phyloP scores from a whole-genome alignment of 2,797 vertebrate genomes.

The Dendrocincla tyrannina region DNA sequence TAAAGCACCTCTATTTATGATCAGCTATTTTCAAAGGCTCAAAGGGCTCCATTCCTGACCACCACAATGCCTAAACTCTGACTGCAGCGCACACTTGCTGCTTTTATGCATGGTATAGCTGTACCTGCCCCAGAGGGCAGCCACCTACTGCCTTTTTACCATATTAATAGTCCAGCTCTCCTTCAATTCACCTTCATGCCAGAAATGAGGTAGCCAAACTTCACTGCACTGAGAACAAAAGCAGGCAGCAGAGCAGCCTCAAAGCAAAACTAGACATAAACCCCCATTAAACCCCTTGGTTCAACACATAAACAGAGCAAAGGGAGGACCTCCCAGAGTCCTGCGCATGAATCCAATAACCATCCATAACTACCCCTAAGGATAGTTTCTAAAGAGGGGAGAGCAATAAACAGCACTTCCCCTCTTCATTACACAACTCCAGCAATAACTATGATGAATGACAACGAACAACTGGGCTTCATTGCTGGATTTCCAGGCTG shows the following conservation, averaged over 20 bases:
- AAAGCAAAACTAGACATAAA: background rate
- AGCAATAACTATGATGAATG: conserved; percentile 67
- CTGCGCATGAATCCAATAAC: conserved; percentile 45
- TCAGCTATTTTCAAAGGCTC: background rate
- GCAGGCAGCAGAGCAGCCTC: background rate
- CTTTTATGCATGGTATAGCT: rapidly evolving
- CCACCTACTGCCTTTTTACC: background rate
- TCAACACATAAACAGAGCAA: background rate
- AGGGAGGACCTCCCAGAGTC: conserved; percentile 13
- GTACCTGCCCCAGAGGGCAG: background rate
- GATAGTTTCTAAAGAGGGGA: conserved; percentile 48
- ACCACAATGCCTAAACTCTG: background rate
- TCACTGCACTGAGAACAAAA: background rate
- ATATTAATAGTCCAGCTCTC: background rate
- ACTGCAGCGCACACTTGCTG: rapidly evolving
- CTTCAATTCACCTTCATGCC: background rate
- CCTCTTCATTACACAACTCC: conserved; percentile 70
- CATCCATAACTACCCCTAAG: conserved; percentile 63
- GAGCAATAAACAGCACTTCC: conserved; percentile 66
- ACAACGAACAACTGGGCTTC: conserved; percentile 51
- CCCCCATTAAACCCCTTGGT: conserved; percentile 4
- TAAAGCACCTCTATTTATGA: background rate
- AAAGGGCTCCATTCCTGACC: background rate
- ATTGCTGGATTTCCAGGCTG: conserved; percentile 63
- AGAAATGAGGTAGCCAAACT: background rate